phyloP scores from a whole-genome alignment of 2,888 invertebrate species.

The Tetramorium bicarinatum region DNA sequence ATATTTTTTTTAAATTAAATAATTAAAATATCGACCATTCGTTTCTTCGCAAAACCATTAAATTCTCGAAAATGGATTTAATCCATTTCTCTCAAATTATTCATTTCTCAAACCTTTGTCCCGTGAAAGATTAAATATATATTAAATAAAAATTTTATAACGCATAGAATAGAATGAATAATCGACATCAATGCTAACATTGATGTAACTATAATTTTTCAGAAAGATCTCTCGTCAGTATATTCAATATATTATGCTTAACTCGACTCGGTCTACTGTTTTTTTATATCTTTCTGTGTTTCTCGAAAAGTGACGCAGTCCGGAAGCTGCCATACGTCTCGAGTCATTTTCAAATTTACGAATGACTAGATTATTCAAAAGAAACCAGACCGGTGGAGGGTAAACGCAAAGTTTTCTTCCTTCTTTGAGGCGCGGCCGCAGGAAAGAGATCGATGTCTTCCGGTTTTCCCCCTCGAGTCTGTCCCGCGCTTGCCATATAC shows the following conservation, averaged over 20 bases:
- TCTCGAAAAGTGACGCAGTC: slow-evolving; percentile 10
- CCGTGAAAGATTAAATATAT: neutral
- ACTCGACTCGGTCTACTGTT: slow-evolving; percentile 4
- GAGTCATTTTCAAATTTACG: slow-evolving; percentile 53
- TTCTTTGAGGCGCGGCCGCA: slow-evolving; percentile 22
- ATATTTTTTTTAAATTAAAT: slow-evolving; percentile 3
- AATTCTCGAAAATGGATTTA: slow-evolving; percentile 1
- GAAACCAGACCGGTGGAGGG: neutral
- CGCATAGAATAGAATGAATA: neutral
- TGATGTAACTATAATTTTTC: neutral
- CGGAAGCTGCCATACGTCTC: slow-evolving; percentile 27
- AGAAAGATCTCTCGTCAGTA: neutral
- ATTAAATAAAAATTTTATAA: neutral
- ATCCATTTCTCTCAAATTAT: neutral
- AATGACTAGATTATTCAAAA: slow-evolving; percentile 49
- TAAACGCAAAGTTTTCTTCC: slow-evolving; percentile 44
- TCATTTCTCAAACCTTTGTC: neutral
- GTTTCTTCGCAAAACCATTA: neutral
- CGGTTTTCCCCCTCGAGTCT: slow-evolving; percentile 27
- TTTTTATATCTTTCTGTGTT: neutral
- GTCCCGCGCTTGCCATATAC: slow-evolving; percentile 10
- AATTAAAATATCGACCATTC: slow-evolving; percentile 23
- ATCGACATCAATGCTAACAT: neutral
- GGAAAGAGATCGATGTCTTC: slow-evolving; percentile 53
- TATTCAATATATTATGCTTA: neutral